Evolutionary conservation across 2,797 vertebrate species (phyloP).

Genomic region (Morus bassanus): DNA sequence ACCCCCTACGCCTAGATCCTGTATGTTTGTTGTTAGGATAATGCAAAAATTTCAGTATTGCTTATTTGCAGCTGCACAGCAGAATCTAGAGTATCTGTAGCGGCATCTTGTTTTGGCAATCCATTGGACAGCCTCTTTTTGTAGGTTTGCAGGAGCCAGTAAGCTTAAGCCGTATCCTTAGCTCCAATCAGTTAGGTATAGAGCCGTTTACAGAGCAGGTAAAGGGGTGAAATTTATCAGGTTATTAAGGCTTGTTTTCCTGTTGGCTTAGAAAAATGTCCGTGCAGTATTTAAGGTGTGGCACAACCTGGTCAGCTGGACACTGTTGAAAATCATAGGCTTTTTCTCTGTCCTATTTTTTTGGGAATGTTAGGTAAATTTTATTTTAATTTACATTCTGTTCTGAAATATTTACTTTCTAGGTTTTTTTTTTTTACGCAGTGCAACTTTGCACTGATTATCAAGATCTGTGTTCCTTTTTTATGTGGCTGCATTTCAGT

Average conservation of each 20-base stretch:
- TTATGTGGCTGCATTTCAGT: neutral
- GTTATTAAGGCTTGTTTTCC: neutral
- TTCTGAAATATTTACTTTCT: neutral
- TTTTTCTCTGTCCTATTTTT: neutral
- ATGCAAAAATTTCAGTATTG: neutral
- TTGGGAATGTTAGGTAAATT: neutral
- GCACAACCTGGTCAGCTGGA: neutral
- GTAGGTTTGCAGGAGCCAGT: neutral
- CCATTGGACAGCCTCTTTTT: neutral
- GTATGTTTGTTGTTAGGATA: neutral
- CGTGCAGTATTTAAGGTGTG: neutral
- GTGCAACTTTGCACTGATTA: neutral
- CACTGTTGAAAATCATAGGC: neutral
- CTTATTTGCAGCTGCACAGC: neutral
- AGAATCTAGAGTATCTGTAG: neutral
- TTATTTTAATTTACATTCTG: neutral
- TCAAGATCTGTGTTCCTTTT: neutral
- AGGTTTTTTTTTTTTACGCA: neutral
- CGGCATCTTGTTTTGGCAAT: neutral
- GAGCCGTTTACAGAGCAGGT: neutral
- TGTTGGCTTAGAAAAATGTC: neutral
- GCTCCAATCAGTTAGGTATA: neutral
- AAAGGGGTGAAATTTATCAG: neutral
- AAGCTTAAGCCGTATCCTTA: neutral
- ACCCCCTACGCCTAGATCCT: neutral